phyloP scores from a whole-genome alignment of 64 coral and sea anemone species.

The Dendrophyllia cribrosa region DNA sequence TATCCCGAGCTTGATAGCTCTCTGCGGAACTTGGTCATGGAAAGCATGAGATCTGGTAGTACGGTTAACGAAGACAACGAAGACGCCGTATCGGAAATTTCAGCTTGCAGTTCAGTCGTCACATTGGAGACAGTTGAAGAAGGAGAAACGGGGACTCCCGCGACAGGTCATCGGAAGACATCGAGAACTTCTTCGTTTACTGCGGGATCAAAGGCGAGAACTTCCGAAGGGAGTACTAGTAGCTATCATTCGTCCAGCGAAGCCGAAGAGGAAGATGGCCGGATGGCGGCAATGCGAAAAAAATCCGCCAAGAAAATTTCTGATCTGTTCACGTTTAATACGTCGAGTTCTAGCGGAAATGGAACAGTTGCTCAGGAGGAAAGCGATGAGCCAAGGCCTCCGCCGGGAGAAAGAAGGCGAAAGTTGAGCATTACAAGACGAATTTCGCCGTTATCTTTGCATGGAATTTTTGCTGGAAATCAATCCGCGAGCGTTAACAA shows the following conservation, averaged over 20 bases:
- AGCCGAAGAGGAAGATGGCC: constrained; percentile 78
- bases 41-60: constrained; percentile 3
- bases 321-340: constrained; percentile 79
- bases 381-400: neutral
- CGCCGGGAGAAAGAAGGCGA: constrained; percentile 3
- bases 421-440: constrained; percentile 37
- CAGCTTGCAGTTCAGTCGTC: constrained; percentile 67
- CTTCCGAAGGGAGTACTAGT: constrained; percentile 28
- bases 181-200: constrained; percentile 10
- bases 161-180: constrained; percentile 26
- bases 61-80: constrained; percentile 58
- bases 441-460: constrained; percentile 59
- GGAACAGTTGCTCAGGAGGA: constrained; percentile 15
- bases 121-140: constrained; percentile 59
- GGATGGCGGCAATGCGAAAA: constrained; percentile 38
- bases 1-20: constrained; percentile 54
- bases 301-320: constrained; percentile 81
- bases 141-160: constrained; percentile 22
- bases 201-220: constrained; percentile 36
- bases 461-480: constrained; percentile 32
- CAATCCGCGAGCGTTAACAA: constrained; percentile 29
- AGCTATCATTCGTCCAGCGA: constrained; percentile 71
- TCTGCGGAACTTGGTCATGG: constrained; percentile 44
- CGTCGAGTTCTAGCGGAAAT: constrained; percentile 15
- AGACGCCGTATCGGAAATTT: constrained; percentile 69